Evolutionary conservation across 2,797 vertebrate genomes (phyloP), one percentile per base, ranked within the genome.

Genomic region (Setipinna tenuifilis): DNA sequence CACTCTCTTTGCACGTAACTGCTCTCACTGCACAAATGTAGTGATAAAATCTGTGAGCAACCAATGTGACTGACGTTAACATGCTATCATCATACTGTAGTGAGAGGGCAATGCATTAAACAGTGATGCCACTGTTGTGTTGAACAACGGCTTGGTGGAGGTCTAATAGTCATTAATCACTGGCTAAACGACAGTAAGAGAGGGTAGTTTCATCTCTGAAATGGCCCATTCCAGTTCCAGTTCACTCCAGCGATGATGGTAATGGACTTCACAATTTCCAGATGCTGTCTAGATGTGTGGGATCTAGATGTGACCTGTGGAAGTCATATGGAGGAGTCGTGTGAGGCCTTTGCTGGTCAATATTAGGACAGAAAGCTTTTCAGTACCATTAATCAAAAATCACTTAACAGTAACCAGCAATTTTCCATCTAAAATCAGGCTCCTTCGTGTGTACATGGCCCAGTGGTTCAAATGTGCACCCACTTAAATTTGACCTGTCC

Each of bases 171-270:
- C 84, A 68, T 88, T 85, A 48, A 84, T 86, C 87, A 86, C 10
- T 48, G 0, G 31, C 71, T 57, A 41, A 62, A 83, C 80, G 12
- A 68, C 68, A 87, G 86, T 87, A 86, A 25, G 82, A 85, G 1
- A 1, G 25, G 46, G 62, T 17, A 75, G 57, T 62, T 54, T 82
- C 75, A 85, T 50, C 83, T 81, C 68, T 35, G 58, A 31, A 86
- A 86, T 35, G 19, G 85, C 82, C 65, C 54, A 75, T 54, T 87
- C 84, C 82, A 25, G 44, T 58, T 89, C 41, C 81, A 21, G 86
- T 86, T 83, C 81, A 57, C 71, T 85, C 84, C 84, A 35, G 31
- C 85, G 85, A 85, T 25, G 19, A 75, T 44, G 46, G 7, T 44
- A 28, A 50, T 6, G 50, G n/a, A 50, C 61, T 82, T 84, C 44